Conservation (phyloP, 2,888 invertebrate species). For the Fragum fragum region DNA sequence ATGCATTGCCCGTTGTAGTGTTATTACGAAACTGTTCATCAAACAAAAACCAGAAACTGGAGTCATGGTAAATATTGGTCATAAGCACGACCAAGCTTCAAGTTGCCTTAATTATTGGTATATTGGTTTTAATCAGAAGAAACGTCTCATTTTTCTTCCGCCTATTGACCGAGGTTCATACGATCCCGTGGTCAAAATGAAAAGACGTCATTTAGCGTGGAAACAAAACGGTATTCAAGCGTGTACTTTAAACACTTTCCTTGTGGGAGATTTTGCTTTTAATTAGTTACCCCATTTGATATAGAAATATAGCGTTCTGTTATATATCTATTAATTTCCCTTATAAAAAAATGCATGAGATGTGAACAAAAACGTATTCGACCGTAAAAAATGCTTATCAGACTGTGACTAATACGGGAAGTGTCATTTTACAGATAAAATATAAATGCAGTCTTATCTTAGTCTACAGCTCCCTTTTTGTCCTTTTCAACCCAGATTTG, state of each 20-base stretch:
- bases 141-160: slow-evolving; percentile 22
- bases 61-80: slow-evolving; percentile 3
- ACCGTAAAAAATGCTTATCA: no score
- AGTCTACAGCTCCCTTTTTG: no score
- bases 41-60: background rate
- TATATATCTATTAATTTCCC: no score
- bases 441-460: no score
- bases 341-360: no score
- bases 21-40: background rate
- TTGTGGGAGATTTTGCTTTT: background rate
- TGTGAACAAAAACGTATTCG: no score
- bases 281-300: no score
- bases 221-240: slow-evolving; percentile 16
- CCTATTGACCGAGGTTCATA: slow-evolving; percentile 22
- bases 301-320: no score
- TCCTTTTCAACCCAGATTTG: no score
- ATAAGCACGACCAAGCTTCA: background rate
- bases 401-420: no score
- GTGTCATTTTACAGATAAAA: no score
- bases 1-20: no score
- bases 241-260: slow-evolving; percentile 5
- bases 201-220: slow-evolving; percentile 9
- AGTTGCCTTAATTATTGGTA: slow-evolving; percentile 29
- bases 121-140: slow-evolving; percentile 19
- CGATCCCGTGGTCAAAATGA: slow-evolving; percentile 18